Evolutionary conservation across 2,113 vertebrate species (phyloP).

Genomic region (Bos taurus): DNA sequence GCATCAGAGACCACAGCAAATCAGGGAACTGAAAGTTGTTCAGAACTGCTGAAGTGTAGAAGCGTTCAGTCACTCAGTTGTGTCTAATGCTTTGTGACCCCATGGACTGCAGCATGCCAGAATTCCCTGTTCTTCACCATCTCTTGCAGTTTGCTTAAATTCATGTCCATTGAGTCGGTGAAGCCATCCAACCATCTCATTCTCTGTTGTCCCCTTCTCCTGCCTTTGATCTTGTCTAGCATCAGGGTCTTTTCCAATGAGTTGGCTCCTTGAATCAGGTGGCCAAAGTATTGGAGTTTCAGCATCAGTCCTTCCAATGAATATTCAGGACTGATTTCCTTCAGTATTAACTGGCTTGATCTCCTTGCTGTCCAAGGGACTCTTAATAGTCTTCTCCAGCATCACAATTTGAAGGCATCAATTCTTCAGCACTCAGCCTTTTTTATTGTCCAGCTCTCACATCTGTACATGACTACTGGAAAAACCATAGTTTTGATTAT

Average conservation of each 20-base stretch:
- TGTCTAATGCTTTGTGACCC: not conserved
- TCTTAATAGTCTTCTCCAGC: not conserved
- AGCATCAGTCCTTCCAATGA: not conserved
- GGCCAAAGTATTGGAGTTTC: not conserved
- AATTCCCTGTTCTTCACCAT: not conserved
- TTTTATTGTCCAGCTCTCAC: not conserved
- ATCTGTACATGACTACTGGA: not conserved
- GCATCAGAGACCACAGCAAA: not conserved
- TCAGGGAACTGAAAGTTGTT: not conserved
- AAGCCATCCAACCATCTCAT: not conserved
- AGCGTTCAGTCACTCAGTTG: rapidly evolving
- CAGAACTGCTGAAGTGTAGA: not conserved
- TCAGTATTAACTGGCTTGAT: not conserved
- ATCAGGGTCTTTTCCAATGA: not conserved
- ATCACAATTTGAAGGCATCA: not conserved
- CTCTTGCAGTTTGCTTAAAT: not conserved
- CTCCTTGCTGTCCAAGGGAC: not conserved
- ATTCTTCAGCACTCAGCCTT: not conserved
- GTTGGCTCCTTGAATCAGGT: not conserved
- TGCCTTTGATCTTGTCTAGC: not conserved
- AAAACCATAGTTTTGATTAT: not conserved
- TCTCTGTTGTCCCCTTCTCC: not conserved
- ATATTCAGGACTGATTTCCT: not conserved
- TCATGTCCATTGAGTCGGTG: not conserved
- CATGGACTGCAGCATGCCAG: not conserved